Evolutionary conservation across 2,888 invertebrate species (phyloP).

Genomic region (Empis stercorea): DNA sequence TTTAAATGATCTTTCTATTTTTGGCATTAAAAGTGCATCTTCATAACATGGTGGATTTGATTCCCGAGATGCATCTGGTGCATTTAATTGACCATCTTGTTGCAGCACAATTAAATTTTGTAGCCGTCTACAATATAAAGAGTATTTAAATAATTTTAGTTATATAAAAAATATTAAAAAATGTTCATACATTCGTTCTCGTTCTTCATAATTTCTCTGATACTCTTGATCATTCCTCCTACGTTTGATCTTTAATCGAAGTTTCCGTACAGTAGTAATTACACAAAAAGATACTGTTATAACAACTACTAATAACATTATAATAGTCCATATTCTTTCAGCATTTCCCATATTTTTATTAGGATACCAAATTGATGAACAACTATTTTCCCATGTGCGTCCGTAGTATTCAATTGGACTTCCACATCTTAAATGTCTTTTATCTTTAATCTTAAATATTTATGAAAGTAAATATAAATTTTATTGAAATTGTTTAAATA

Average conservation of each 20-base stretch:
- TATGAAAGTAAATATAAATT: background rate
- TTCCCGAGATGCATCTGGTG: constrained; percentile 54
- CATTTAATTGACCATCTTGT: constrained; percentile 43
- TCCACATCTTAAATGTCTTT: constrained; percentile 45
- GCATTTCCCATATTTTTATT: constrained; percentile 29
- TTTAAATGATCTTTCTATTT: constrained; percentile 47
- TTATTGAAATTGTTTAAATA: constrained; percentile 25
- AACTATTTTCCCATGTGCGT: constrained; percentile 55
- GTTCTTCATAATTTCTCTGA: constrained; percentile 35
- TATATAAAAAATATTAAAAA: background rate
- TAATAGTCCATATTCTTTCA: constrained; percentile 45
- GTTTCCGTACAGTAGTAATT: constrained; percentile 26
- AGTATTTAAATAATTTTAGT: background rate
- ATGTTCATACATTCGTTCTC: constrained; percentile 27
- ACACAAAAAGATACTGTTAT: constrained; percentile 19
- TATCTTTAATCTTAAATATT: constrained; percentile 24
- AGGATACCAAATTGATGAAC: constrained; percentile 48
- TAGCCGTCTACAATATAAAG: constrained; percentile 26
- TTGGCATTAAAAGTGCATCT: constrained; percentile 63
- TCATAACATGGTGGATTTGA: constrained; percentile 62
- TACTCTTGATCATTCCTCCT: constrained; percentile 37
- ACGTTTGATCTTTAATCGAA: constrained; percentile 41
- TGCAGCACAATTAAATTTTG: constrained; percentile 42
- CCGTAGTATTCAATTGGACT: constrained; percentile 50
- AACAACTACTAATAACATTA: constrained; percentile 39